These are phyloP conservation scores for Boloria selene DNA, from an alignment of 2,888 invertebrate species.

Conservation along the genomic window DNA sequence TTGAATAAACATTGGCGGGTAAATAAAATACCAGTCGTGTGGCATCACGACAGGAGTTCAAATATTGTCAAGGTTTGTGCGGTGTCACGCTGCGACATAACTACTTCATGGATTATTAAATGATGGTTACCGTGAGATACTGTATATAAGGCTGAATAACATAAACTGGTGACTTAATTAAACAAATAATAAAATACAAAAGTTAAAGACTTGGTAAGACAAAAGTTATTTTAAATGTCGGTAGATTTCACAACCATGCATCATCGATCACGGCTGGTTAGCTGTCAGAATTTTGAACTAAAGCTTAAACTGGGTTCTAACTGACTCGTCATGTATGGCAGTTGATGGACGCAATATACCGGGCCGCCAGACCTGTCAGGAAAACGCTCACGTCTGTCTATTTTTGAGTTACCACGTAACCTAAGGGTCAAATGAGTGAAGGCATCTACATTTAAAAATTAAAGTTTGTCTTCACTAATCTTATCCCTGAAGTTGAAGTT, in stretches of 20 bases:
- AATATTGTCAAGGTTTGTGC: conserved; percentile 62
- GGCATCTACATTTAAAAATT: too few species aligned
- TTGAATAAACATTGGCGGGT: conserved; percentile 66
- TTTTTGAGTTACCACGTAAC: conserved; percentile 32
- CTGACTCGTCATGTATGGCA: conserved; percentile 62
- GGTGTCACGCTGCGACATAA: conserved; percentile 55
- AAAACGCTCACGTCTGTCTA: conserved; percentile 49
- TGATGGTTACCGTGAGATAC: conserved; percentile 54
- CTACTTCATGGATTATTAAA: conserved; percentile 62
- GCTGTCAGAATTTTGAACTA: conserved; percentile 45
- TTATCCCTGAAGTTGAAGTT: neutral
- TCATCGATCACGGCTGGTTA: conserved; percentile 50
- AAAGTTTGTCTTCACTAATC: too few species aligned
- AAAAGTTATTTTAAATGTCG: conserved; percentile 71
- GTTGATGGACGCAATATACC: conserved; percentile 70
- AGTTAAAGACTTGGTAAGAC: conserved; percentile 57
- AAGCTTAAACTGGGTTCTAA: conserved; percentile 50
- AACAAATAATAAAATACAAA: conserved; percentile 9
- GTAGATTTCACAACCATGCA: conserved; percentile 46
- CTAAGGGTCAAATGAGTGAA: too few species aligned
- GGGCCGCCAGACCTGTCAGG: conserved; percentile 50
- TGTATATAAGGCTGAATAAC: neutral
- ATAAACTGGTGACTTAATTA: neutral
- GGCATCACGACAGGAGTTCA: conserved; percentile 73
- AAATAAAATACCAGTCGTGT: conserved; percentile 72